These are phyloP conservation scores for Antheraea assamensis DNA, from an alignment of 2,888 invertebrate genomes.

Conservation along the genomic window DNA sequence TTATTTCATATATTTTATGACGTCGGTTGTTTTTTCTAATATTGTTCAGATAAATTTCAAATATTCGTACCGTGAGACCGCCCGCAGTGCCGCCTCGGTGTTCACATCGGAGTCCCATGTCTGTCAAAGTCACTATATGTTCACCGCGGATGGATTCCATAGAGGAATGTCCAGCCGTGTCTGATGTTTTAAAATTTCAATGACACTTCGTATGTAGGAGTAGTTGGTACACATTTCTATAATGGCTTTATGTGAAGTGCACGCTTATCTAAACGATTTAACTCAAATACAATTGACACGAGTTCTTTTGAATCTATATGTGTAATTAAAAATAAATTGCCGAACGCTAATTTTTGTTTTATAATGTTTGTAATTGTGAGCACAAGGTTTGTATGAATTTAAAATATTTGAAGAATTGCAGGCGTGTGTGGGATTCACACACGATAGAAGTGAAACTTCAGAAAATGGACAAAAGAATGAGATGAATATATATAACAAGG, in stretches of 20 bases:
- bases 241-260: background rate
- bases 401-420: too few species aligned
- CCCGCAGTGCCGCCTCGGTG: background rate
- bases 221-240: background rate
- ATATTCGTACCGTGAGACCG: background rate
- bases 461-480: too few species aligned
- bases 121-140: constrained; percentile 4
- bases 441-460: too few species aligned
- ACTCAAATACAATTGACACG: too few species aligned
- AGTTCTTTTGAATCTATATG: too few species aligned
- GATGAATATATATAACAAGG: too few species aligned
- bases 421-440: too few species aligned
- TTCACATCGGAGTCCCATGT: background rate
- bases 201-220: background rate
- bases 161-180: background rate
- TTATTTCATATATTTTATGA: background rate
- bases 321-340: too few species aligned
- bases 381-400: too few species aligned
- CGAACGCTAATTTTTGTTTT: too few species aligned
- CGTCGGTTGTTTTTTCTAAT: background rate
- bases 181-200: background rate
- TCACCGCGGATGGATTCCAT: background rate
- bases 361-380: too few species aligned
- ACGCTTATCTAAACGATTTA: too few species aligned
- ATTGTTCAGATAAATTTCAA: background rate